Percentiles rank a stretch among this genome's conserved stretches.
phyloP scores from a whole-genome alignment of 2,888 invertebrate genomes.

The Plagodis dolabraria region DNA sequence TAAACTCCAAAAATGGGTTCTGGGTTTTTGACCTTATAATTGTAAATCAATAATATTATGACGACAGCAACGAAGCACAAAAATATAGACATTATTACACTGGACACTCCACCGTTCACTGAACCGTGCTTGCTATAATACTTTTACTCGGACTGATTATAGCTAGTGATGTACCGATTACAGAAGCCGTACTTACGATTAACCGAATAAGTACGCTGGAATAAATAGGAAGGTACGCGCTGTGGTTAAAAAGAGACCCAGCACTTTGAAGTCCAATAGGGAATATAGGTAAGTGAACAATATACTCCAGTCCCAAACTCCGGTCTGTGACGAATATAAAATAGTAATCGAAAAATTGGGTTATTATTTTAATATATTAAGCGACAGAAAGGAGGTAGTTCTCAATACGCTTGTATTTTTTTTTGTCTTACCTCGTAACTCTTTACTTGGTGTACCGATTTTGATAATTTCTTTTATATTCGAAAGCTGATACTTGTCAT shows the following conservation, averaged over 20 bases:
- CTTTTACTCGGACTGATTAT: constrained; percentile 15
- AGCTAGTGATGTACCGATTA: constrained; percentile 18
- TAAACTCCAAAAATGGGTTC: constrained; percentile 86
- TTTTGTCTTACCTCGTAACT: too few species aligned
- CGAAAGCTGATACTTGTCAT: too few species aligned
- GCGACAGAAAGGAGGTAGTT: too few species aligned
- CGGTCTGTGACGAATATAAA: too few species aligned
- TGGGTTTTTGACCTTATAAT: constrained; percentile 60
- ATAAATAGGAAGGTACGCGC: background rate
- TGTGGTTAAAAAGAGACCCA: too few species aligned
- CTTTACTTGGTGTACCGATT: too few species aligned
- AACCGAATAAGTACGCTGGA: background rate
- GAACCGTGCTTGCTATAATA: constrained; percentile 18
- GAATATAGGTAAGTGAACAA: background rate
- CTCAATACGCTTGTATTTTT: too few species aligned
- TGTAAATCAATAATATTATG: constrained; percentile 54
- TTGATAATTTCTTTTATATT: too few species aligned
- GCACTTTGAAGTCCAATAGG: too few species aligned
- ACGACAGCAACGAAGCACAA: constrained; percentile 39
- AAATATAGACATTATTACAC: constrained; percentile 42
- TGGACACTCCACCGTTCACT: constrained; percentile 20
- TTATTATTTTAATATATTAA: too few species aligned
- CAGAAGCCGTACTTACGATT: constrained; percentile 7
- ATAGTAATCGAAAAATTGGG: too few species aligned
- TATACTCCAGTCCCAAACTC: too few species aligned